Percentiles rank a stretch among this genome's conserved stretches.
phyloP scores from a whole-genome alignment of 2,113 vertebrate genomes.

The Hippolais icterina region DNA sequence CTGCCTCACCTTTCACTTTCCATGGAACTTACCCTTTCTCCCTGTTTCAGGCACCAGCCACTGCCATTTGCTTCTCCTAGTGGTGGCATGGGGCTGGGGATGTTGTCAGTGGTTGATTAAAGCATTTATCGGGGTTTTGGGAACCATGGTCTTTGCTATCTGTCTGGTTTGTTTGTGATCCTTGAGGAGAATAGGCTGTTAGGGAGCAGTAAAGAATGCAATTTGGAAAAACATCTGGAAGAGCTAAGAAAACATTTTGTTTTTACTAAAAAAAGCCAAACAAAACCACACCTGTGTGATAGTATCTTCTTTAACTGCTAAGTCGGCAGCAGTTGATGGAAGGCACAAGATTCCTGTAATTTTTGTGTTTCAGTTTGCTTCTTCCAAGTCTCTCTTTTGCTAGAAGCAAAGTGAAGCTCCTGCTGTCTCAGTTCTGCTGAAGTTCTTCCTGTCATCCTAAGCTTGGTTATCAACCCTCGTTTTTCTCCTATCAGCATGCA shows the following conservation, averaged over 20 bases:
- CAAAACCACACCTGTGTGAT: not conserved
- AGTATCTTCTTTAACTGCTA: not conserved
- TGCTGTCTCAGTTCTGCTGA: not conserved
- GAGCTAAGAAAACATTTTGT: not conserved
- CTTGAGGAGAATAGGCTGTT: not conserved
- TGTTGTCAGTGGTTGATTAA: not conserved
- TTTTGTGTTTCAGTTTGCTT: not conserved
- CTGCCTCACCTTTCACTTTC: conserved; percentile 57
- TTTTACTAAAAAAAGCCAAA: not conserved
- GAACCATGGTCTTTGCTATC: not conserved
- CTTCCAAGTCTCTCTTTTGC: not conserved
- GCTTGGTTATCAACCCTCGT: not conserved
- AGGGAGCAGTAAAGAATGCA: not conserved
- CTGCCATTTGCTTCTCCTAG: not conserved
- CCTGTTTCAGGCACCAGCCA: not conserved
- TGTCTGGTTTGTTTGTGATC: not conserved
- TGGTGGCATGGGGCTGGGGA: not conserved
- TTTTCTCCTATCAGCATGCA: not conserved
- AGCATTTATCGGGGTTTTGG: not conserved
- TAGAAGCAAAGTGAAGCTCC: not conserved
- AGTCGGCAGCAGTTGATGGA: not conserved
- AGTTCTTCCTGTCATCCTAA: conserved; percentile 9
- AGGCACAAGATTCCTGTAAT: not conserved
- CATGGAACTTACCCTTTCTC: conserved; percentile 44
- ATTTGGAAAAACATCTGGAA: not conserved